Base-by-base conservation (phyloP, 2,113 vertebrate species). In the Embiotoca jacksoni region DNA sequence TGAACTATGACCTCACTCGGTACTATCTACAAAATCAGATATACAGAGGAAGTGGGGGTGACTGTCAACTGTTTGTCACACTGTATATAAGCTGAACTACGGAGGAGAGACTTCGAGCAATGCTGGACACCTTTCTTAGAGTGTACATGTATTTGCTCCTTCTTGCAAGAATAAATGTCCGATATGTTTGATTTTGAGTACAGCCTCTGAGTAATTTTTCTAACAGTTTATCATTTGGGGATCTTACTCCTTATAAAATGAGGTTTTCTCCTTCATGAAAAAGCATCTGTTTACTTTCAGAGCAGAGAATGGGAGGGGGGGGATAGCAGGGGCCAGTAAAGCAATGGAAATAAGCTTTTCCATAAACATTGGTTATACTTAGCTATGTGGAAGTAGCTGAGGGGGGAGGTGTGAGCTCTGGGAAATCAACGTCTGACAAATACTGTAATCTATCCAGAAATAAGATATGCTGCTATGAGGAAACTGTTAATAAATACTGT, bases 351-450 rank as follows among this genome's bases (percentile, higher is more conserved):
- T 30, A 15, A 69, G 16, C 7, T 33, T 61, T 44, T 36, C 6
- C 13, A 30, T 50, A 49, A 76, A 72, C 37, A 74, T 1, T 30
- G 3, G 32, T 54, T 79, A 31, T 15, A 41, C 58, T 52, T 39
- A 14, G 15, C 52, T 62, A 3, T 49, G 15, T 14, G 46, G 46
- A 31, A 41, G 35, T 14, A 35, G 37, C 23, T 23, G 1, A 44
- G 46, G 36, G 41, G 2, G 9, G 32, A 15, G 33, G 46, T 31
- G 14, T 68, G n/a, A 60, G 37, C 49, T 7, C 49, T 36, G 36
- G 16, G 10, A 39, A 9, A 11, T 32, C 44, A 59, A 4, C 49
- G 37, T 71, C 46, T 32, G 39, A 3, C 10, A 61, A 31, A 31
- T 50, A 60, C 54, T 49, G 59, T 23, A 16, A 53, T 6, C 32